Evolutionary conservation across 2,888 invertebrate species (phyloP), one percentile per base, ranked within the genome.

Genomic region (Hydropsyche betteni): DNA sequence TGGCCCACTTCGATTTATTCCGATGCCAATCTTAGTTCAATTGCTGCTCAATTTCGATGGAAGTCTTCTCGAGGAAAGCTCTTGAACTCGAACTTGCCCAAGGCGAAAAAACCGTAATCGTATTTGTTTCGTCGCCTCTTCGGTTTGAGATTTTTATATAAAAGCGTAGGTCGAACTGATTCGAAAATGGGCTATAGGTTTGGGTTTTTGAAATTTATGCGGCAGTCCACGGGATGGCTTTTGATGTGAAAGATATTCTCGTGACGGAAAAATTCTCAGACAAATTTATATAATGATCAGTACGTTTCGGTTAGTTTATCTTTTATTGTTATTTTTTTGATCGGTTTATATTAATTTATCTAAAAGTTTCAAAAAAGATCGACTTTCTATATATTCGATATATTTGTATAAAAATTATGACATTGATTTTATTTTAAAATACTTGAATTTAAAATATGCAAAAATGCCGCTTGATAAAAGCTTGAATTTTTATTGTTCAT

Each of bases 141-240:
- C 53, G 53, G 14, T 14, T 12, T n/a, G 12, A 10, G 12, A 6
- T 53, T 53, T 53, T 53, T 16, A 5, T 53, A 14, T 8, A 53
- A 53, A 53, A 53, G 53, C 53, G 53, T 53, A 53, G 53, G 53
- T 53, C 14, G 53, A 14, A 6, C n/a, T 16, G 53, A 14, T n/a
- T 53, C 12, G 53, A 51, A 12, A 51, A 53, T 53, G 12, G 53
- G 53, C 14, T 53, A 53, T 53, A 14, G 53, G 53, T 53, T 53
- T 53, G 12, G 53, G 53, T 6, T 53, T 5, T 53, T 16, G n/a
- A 53, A 53, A 53, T 53, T 53, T 53, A 53, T 16, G 12, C 5
- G 5, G n/a, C 53, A 12, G 53, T 53, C 53, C 53, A 53, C 53
- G 53, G 53, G 53, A 5, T 53, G 53, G 7, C 53, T 53, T 53